Evolutionary conservation across 2,797 vertebrate genomes (phyloP).

Genomic region (Trematocara caparti): DNA sequence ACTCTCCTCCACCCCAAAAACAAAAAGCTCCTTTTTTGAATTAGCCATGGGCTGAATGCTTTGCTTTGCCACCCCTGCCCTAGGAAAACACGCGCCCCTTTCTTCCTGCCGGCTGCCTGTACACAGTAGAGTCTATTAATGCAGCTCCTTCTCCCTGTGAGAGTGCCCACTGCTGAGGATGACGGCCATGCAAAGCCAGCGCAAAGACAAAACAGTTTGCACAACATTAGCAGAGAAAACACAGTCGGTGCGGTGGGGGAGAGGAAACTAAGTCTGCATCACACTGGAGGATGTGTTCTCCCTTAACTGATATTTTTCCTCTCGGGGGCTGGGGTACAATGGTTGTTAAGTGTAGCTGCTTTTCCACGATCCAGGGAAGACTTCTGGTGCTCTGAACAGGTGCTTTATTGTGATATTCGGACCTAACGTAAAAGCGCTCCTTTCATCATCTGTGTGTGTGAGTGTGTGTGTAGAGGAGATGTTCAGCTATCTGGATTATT

Average conservation of each 20-base stretch:
- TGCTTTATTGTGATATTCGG: constrained; percentile 55
- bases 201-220: constrained; percentile 99
- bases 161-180: constrained; percentile 81
- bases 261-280: constrained; percentile 78
- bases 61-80: constrained; percentile 96
- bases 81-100: constrained; percentile 97
- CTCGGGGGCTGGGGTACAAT: constrained; percentile 41
- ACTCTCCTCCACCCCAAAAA: constrained; percentile 87
- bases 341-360: constrained; percentile 52
- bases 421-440: background rate
- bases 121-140: constrained; percentile 94
- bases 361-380: constrained; percentile 23
- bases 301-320: constrained; percentile 69
- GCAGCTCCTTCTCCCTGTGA: constrained; percentile 74
- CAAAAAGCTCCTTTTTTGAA: constrained; percentile 92
- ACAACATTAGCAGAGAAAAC: constrained; percentile 87
- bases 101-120: constrained; percentile 86
- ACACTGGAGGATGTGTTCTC: constrained; percentile 78
- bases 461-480: background rate
- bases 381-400: constrained; percentile 55
- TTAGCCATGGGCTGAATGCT: constrained; percentile 91
- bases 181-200: constrained; percentile 86
- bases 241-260: constrained; percentile 56
- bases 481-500: constrained; percentile 23
- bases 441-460: constrained; percentile 5